Evolutionary conservation across 2,888 invertebrate species (phyloP), one percentile per base, ranked within the genome.

Genomic region (Apoda limacodes): DNA sequence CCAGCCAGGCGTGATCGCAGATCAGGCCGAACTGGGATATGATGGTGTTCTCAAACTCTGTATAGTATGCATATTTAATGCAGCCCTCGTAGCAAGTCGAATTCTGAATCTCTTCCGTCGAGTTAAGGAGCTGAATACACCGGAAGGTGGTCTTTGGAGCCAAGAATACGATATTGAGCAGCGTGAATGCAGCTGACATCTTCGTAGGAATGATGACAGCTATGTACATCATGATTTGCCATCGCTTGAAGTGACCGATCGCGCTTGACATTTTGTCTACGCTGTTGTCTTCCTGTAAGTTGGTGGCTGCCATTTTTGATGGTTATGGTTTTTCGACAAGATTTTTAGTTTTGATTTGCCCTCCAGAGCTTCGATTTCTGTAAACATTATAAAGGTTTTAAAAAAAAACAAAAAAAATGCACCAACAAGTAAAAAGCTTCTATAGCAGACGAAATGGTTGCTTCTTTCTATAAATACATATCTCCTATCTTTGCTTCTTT

Each of bases 1-100:
- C 82, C 45, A 88, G 60, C 60, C 86, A 84, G 1, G 71, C 64
- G 21, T 75, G 75, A 1, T 81, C 75, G 53, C 89, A 90, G 1
- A 89, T 84, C 36, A 92, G 64, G 47, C 85, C 81, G 86, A 88
- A 91, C 76, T 90, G 84, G 0, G 86, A 86, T 26, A 85, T 76
- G 9, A 90, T 88, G 0, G 88, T 89, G 45, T 85, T 83, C 2
- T 82, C 61, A 48, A 90, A 89, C 9, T 84, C 59, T 25, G 76
- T 82, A 43, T 85, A 82, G 47, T 83, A 88, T 7, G 76, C 63
- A 44, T 84, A 72, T 34, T 60, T 52, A 0, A 67, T 47, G 47
- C 88, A 88, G 2, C 82, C 74, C 3, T 46, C 40, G 6, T 78
- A 70, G 45, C 86, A 87, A 6, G 53, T 47, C 0, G 58, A 66